Evolutionary conservation across 2,888 invertebrate genomes (phyloP), one percentile per base, ranked within the genome.

Genomic region (Xiphydria camelus): DNA sequence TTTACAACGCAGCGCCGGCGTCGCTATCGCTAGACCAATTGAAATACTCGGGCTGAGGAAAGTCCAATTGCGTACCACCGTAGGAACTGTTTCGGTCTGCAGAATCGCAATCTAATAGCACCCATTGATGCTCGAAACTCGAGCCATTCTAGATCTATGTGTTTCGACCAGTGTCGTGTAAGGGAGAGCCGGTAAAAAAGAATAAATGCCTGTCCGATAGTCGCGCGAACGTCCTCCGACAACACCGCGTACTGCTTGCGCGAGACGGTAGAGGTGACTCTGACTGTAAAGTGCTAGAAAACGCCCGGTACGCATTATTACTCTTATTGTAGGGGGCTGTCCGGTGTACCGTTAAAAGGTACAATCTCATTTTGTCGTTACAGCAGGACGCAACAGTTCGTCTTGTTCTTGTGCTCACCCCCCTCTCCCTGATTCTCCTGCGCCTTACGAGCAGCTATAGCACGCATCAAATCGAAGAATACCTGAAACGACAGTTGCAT

Each of bases 381-480:
- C 55, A 73, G 65, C 80, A 93, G 84, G 78, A 90, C 86, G 77
- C 83, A 83, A 83, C 94, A 94, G 79, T 89, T 91, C 78, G 89
- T 82, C 79, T 86, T 88, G 82, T 87, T 89, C 81, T 89, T 88
- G 82, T 89, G 88, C 80, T 86, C 85, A 79, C 88, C 88, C 77
- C 88, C 87, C 80, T 92, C 92, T 68, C 87, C 87, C 78, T 88
- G 85, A 64, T 87, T 89, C 80, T 91, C 93, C 80, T 91, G 91
- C 76, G 89, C 89, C 84, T 98, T 98, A 73, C 95, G 86, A 76
- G 94, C 91, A 68, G 95, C 88, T 79, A 99, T 97, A 82, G 96
- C 96, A 64, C 97, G 86, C 96, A 98, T 97, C 80, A 98, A 85
- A 83, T 98, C 98, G 82, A 93, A 98, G 85, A 99, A 98, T 74